These are phyloP conservation scores for Cryptocephalus moraei DNA, from an alignment of 2,888 invertebrate genomes.

Conservation along the genomic window DNA sequence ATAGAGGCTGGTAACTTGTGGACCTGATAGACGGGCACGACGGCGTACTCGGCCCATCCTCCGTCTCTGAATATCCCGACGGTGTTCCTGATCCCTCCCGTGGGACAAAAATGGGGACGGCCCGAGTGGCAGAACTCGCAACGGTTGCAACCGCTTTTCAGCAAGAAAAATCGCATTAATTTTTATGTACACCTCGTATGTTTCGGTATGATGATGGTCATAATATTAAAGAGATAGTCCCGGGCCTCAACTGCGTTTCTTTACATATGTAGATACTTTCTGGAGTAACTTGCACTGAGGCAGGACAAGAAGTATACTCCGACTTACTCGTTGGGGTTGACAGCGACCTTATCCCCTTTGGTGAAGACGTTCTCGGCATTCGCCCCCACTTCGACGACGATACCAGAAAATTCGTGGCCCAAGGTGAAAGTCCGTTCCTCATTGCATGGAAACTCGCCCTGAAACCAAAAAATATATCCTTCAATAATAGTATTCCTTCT, in stretches of 20 bases:
- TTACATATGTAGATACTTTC: neutral
- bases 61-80: constrained; percentile 57
- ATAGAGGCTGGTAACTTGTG: constrained; percentile 46
- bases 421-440: constrained; percentile 44
- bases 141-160: constrained; percentile 38
- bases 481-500: no score
- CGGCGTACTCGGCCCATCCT: constrained; percentile 58
- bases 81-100: constrained; percentile 48
- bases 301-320: neutral
- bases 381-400: constrained; percentile 47
- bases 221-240: no score
- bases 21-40: constrained; percentile 51
- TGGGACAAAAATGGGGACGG: constrained; percentile 52
- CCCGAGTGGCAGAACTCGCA: constrained; percentile 54
- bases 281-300: neutral
- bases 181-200: no score
- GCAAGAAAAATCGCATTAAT: no score
- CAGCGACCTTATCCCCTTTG: constrained; percentile 54
- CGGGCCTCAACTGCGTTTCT: no score
- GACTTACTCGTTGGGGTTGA: constrained; percentile 57
- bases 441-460: constrained; percentile 60
- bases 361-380: constrained; percentile 43
- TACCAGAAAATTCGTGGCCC: constrained; percentile 62
- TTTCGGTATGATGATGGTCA: no score
- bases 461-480: constrained; percentile 4